Evolutionary conservation across 2,888 invertebrate species (phyloP).

Genomic region (Girardia tigrina): DNA sequence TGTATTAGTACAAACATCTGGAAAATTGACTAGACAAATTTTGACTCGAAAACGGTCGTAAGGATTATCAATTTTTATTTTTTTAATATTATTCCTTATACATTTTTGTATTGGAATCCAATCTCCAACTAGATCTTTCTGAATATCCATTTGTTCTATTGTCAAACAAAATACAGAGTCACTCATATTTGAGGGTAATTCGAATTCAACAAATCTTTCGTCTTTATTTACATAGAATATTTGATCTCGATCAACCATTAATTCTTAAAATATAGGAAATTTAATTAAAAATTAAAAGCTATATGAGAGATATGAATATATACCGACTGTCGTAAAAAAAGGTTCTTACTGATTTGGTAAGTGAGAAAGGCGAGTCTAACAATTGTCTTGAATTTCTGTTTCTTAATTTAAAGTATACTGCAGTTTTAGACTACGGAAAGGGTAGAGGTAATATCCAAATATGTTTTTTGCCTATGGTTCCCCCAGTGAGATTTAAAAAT

Average conservation of each 20-base stretch:
- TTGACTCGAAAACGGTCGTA: neutral
- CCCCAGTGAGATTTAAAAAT: no score
- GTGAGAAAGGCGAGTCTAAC: no score
- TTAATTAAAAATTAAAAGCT: no score
- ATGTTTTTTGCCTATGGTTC: no score
- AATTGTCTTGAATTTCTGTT: no score
- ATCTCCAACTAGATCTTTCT: neutral
- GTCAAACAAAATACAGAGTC: neutral
- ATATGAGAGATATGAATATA: no score
- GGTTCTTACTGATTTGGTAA: no score
- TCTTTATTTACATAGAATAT: constrained; percentile 10
- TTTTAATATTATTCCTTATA: neutral
- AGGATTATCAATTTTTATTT: neutral
- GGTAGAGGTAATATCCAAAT: no score
- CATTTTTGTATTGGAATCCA: neutral
- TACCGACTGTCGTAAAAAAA: no score
- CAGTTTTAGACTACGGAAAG: no score
- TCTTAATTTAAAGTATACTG: no score
- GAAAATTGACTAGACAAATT: neutral
- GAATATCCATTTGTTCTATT: neutral
- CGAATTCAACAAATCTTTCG: neutral
- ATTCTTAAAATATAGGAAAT: neutral
- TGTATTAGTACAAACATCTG: neutral
- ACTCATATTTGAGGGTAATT: neutral
- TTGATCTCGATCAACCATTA: neutral